Evolutionary conservation across 1,140 invertebrate species (phyloP).

Genomic region (Zaprionus lachaisei): DNA sequence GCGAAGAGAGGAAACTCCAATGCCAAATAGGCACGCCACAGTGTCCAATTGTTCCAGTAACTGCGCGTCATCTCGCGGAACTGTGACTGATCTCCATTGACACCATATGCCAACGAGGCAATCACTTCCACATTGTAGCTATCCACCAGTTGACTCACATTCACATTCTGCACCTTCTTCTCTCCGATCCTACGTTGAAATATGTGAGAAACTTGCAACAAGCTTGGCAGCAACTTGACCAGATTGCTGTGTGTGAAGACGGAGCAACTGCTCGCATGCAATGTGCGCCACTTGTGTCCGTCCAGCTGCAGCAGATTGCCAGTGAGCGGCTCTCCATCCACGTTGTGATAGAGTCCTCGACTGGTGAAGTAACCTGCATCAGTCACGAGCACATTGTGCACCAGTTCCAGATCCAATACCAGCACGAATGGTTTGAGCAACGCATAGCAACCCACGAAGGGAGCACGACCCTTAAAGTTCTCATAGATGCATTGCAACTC

Average conservation of each 20-base stretch:
- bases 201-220: constrained; percentile 66
- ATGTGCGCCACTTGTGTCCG: constrained; percentile 85
- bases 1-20: constrained; percentile 68
- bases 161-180: constrained; percentile 17
- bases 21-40: constrained; percentile 62
- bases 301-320: constrained; percentile 85
- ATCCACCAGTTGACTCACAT: constrained; percentile 64
- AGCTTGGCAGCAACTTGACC: constrained; percentile 84
- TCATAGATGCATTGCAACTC: constrained; percentile 61
- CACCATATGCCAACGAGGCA: constrained; percentile 61
- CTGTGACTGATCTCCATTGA: constrained; percentile 66
- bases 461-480: constrained; percentile 61
- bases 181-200: constrained; percentile 41
- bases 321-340: constrained; percentile 85
- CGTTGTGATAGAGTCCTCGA: constrained; percentile 85
- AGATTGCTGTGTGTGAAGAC: constrained; percentile 86
- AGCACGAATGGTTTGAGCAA: constrained; percentile 67
- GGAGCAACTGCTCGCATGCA: constrained; percentile 85
- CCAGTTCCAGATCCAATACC: constrained; percentile 72
- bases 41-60: constrained; percentile 61
- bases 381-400: constrained; percentile 62
- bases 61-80: constrained; percentile 70
- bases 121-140: constrained; percentile 64
- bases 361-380: constrained; percentile 75
- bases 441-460: constrained; percentile 76